Evolutionary conservation across 2,797 vertebrate genomes (phyloP), one percentile per base, ranked within the genome.

Genomic region (Myripristis murdjan): DNA sequence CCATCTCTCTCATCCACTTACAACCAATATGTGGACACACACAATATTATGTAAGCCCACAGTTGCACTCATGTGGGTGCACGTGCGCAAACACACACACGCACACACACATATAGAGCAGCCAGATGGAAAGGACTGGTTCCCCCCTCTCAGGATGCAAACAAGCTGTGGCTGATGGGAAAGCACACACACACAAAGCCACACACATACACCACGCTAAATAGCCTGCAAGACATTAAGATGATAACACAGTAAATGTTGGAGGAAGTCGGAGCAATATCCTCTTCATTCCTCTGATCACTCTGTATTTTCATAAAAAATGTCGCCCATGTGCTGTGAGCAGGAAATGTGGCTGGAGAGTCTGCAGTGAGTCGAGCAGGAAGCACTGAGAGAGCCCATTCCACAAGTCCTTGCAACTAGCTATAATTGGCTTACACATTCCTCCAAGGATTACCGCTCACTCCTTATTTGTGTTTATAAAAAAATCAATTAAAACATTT

Each of bases 391-490:
- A 31, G 47, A 52, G 70, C 83, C 68, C 77, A 72, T 82, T 87
- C 77, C 80, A 55, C 61, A 54, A 73, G 84, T 82, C 83, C 77
- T 73, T 66, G 75, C 85, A 89, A 79, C 69, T 76, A 76, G 64
- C 46, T 6, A 43, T 90, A 90, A 90, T 89, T 87, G 84, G 85
- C 81, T 92, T 89, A 87, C 60, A 81, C 82, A 88, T 92, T 92
- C 84, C 81, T 88, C 76, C 39, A 41, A 81, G 85, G 86, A 92
- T 91, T 89, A 83, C 70, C 49, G 47, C 78, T 87, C 75, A 73
- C 75, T 81, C 70, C 65, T 66, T 84, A 90, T 90, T 87, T 84
- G 70, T 88, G 73, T 86, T 88, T 77, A 65, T 24, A 53, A 73
- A 70, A 67, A 44, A 71, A 70, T 65, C 15, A 18, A 80, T 79